A percentile compares a stretch with the other conserved stretches of the same genome.
These are phyloP conservation scores for Drosophila mauritiana DNA, from an alignment of 1,140 invertebrate genomes.

Conservation along the genomic window DNA sequence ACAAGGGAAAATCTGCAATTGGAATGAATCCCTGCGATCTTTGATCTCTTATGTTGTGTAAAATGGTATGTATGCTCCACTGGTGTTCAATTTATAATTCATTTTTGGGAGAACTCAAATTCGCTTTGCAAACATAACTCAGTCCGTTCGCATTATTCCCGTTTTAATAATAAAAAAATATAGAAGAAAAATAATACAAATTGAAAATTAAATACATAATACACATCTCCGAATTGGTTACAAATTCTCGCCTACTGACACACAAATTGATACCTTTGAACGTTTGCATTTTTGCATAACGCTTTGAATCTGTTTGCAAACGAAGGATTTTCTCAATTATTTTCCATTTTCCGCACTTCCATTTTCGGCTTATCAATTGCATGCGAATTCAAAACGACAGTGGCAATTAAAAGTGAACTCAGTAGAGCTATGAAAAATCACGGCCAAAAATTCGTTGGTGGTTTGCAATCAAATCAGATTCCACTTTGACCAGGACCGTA, in stretches of 20 bases:
- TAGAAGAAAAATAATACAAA: neutral
- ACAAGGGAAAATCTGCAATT: conserved; percentile 9
- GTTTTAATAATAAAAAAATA: neutral
- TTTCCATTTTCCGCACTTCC: conserved; percentile 24
- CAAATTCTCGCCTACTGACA: conserved; percentile 5
- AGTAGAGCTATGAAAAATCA: conserved; percentile 57
- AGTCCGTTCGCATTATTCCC: neutral
- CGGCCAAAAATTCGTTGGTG: conserved; percentile 40
- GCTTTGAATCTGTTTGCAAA: conserved; percentile 14
- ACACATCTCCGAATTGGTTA: neutral
- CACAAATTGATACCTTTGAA: conserved; percentile 16
- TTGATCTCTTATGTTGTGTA: conserved; percentile 9
- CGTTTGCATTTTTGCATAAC: conserved; percentile 16
- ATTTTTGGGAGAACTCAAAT: neutral
- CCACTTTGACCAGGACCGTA: conserved; percentile 46
- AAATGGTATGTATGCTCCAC: neutral
- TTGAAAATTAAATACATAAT: neutral
- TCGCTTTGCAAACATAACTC: neutral
- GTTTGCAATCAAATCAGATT: conserved; percentile 76
- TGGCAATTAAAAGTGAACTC: conserved; percentile 67
- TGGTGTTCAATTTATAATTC: no score
- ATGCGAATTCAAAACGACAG: conserved; percentile 49
- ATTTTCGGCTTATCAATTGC: conserved; percentile 62
- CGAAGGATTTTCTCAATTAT: conserved; percentile 25
- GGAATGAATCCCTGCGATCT: conserved; percentile 5